Evolutionary conservation across 1,140 invertebrate species (phyloP).

Genomic region (Rhyzopertha dominica): DNA sequence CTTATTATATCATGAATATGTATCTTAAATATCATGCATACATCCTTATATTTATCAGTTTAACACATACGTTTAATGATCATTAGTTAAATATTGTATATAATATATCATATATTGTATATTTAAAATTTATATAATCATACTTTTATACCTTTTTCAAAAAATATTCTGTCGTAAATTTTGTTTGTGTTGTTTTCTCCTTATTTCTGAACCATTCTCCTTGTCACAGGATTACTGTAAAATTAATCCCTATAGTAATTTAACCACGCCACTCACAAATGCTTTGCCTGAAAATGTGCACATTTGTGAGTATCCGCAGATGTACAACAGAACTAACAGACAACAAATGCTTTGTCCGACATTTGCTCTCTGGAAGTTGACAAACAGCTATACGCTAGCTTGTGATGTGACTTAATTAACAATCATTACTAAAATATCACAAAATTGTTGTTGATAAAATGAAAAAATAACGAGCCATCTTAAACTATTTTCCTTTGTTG

Average conservation of each 20-base stretch:
- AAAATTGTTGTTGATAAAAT: slow-evolving; percentile 48
- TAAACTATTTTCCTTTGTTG: slow-evolving; percentile 21
- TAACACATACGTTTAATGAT: slow-evolving; percentile 40
- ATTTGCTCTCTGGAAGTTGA: slow-evolving; percentile 20
- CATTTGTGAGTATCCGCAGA: too few relatives aligned
- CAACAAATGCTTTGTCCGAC: slow-evolving; percentile 22
- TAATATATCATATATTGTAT: slow-evolving; percentile 39
- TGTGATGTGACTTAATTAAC: slow-evolving; percentile 46
- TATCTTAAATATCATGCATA: slow-evolving; percentile 38
- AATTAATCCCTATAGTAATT: slow-evolving; percentile 32
- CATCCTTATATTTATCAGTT: slow-evolving; percentile 35
- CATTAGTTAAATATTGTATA: slow-evolving; percentile 35
- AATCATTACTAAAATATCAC: slow-evolving; percentile 48
- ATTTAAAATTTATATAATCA: slow-evolving; percentile 36
- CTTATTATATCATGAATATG: slow-evolving; percentile 34
- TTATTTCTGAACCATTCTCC: slow-evolving; percentile 40
- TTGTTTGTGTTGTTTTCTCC: slow-evolving; percentile 31
- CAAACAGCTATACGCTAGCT: slow-evolving; percentile 38
- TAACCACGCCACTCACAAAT: slow-evolving; percentile 6
- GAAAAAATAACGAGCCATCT: slow-evolving; percentile 43
- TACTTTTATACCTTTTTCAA: slow-evolving; percentile 41
- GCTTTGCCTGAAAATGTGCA: too few relatives aligned
- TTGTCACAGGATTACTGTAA: slow-evolving; percentile 42
- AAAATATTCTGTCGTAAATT: slow-evolving; percentile 42
- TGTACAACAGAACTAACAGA: slow-evolving; percentile 34